Conservation (phyloP, 1,140 invertebrate species). For the Varroa destructor region DNA sequence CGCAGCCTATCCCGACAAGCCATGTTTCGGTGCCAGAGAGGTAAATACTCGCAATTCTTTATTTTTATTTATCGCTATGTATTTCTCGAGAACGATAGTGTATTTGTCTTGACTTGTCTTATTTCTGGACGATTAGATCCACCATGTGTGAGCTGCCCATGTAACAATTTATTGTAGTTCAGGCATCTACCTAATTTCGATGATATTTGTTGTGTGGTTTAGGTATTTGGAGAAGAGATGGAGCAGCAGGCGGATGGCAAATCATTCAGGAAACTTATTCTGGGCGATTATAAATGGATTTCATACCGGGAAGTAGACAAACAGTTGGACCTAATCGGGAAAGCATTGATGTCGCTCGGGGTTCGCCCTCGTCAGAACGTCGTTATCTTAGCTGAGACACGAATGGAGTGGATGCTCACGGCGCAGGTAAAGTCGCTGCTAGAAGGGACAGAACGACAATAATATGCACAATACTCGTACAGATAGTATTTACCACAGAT, state of each 20-base stretch:
- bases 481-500: slow-evolving; percentile 17
- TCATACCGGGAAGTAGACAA: slow-evolving; percentile 64
- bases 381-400: slow-evolving; percentile 89
- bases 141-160: too few relatives aligned
- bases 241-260: slow-evolving; percentile 22
- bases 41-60: slow-evolving; percentile 50
- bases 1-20: slow-evolving; percentile 54
- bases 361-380: slow-evolving; percentile 56
- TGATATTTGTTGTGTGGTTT: slow-evolving; percentile 37
- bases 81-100: neutral
- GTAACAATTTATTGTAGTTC: slow-evolving; percentile 23
- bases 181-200: too few relatives aligned
- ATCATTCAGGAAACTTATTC: slow-evolving; percentile 52
- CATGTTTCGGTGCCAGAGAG: slow-evolving; percentile 75
- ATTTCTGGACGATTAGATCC: slow-evolving; percentile 21
- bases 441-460: neutral
- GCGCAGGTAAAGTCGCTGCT: slow-evolving; percentile 51
- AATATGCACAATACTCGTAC: neutral
- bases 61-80: neutral
- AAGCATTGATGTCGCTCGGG: slow-evolving; percentile 53
- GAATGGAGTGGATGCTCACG: slow-evolving; percentile 90
- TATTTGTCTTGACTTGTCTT: slow-evolving; percentile 28
- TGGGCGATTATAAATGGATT: slow-evolving; percentile 86
- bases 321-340: slow-evolving; percentile 59
- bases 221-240: slow-evolving; percentile 33